These are phyloP conservation scores for Aphelenchoides bicaudatus DNA, from an alignment of 2,888 invertebrate species.

Conservation along the genomic window DNA sequence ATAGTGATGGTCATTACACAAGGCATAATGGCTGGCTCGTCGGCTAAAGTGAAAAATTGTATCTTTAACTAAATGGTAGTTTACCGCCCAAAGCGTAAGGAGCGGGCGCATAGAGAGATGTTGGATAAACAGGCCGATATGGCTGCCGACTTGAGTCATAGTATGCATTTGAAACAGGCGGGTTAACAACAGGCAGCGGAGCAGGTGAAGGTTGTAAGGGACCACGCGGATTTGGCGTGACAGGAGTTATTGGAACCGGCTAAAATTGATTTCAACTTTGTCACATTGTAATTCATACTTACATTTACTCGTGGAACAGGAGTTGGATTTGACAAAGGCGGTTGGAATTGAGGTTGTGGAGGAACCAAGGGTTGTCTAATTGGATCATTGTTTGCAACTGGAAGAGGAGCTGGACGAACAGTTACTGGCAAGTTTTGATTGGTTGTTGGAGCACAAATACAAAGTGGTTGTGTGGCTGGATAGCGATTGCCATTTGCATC, in stretches of 20 bases:
- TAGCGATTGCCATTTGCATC: constrained; percentile 3
- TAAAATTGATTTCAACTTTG: no score
- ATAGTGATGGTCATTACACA: constrained; percentile 18
- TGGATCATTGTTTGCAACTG: constrained; percentile 3
- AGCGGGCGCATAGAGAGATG: constrained; percentile 8
- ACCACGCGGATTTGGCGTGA: no score
- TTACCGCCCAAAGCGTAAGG: background rate
- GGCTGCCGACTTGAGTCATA: background rate
- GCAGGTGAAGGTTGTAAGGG: no score
- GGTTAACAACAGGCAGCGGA: no score
- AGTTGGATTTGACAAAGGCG: no score
- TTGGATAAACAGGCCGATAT: constrained; percentile 10
- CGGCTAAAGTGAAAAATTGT: background rate
- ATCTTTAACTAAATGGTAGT: background rate
- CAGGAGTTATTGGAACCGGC: no score
- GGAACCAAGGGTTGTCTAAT: constrained; percentile 6
- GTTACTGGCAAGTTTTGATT: background rate
- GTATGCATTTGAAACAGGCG: no score
- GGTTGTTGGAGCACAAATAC: constrained; percentile 5
- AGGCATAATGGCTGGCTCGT: constrained; percentile 6
- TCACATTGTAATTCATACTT: no score
- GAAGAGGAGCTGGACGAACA: background rate
- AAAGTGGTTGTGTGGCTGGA: constrained; percentile 5
- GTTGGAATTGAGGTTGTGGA: background rate
- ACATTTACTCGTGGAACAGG: no score